These are phyloP conservation scores for Chelonus formosanus DNA, from an alignment of 2,888 invertebrate genomes.

Conservation along the genomic window DNA sequence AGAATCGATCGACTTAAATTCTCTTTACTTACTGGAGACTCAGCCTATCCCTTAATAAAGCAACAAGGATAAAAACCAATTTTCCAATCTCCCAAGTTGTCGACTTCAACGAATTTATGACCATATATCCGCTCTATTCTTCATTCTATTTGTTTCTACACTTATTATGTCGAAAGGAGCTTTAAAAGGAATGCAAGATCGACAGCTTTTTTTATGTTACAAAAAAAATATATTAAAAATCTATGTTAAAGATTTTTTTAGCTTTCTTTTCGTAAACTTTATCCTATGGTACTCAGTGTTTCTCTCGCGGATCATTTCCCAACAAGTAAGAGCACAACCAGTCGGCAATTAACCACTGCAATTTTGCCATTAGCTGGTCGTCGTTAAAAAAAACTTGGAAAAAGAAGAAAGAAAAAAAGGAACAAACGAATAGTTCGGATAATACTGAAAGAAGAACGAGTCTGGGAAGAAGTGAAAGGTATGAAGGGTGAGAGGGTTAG, in stretches of 20 bases:
- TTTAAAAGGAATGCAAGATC: too few relatives aligned
- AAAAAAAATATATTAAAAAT: background rate
- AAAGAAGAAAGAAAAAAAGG: constrained; percentile 19
- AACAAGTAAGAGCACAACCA: constrained; percentile 33
- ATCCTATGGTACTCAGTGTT: constrained; percentile 8
- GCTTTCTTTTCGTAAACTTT: constrained; percentile 1
- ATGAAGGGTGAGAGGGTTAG: constrained; percentile 34
- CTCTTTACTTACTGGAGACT: constrained; percentile 29
- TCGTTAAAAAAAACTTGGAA: constrained; percentile 32
- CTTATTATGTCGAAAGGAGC: too few relatives aligned
- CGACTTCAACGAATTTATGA: constrained; percentile 42
- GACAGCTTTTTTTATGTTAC: background rate
- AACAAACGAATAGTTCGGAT: constrained; percentile 18
- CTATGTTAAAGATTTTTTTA: constrained; percentile 7
- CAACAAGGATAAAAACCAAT: constrained; percentile 43
- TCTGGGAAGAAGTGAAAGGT: constrained; percentile 18
- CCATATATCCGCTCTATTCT: constrained; percentile 30
- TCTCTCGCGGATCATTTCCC: constrained; percentile 30
- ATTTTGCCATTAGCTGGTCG: constrained; percentile 45
- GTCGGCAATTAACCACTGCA: constrained; percentile 46
- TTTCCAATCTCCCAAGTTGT: constrained; percentile 46
- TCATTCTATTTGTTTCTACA: constrained; percentile 16
- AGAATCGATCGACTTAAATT: constrained; percentile 27
- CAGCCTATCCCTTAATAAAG: constrained; percentile 35
- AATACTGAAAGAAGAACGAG: constrained; percentile 20